Conservation (phyloP, 1,140 invertebrate species). For the Octopus bimaculoides region DNA sequence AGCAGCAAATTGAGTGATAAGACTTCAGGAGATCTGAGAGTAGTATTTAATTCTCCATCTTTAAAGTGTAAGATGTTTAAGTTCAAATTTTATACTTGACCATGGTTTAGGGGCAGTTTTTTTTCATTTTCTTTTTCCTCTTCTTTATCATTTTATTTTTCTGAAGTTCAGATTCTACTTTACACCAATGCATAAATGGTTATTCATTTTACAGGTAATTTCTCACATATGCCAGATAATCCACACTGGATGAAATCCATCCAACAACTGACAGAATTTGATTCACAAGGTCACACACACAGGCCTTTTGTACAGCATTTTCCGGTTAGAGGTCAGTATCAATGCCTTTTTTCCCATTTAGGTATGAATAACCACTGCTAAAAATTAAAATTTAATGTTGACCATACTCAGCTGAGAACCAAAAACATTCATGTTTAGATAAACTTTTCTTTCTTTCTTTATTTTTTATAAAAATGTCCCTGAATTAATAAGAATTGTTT, state of each 20-base stretch:
- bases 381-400: no score
- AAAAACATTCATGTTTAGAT: background rate
- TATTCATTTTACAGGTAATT: background rate
- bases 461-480: background rate
- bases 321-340: conserved; percentile 36
- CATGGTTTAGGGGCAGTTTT: no score
- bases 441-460: no score
- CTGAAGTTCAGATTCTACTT: background rate
- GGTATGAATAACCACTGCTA: no score
- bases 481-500: background rate
- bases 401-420: background rate
- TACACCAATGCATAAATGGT: no score
- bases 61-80: no score
- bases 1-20: no score
- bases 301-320: conserved; percentile 54
- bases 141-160: background rate
- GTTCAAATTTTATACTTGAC: no score
- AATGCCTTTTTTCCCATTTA: background rate
- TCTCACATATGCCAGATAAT: conserved; percentile 12
- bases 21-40: no score
- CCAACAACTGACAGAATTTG: conserved; percentile 58
- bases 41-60: no score
- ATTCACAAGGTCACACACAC: conserved; percentile 35
- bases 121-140: background rate
- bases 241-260: conserved; percentile 61